Base-by-base conservation (phyloP, 2,888 invertebrate species). In the Cenopis cana region DNA sequence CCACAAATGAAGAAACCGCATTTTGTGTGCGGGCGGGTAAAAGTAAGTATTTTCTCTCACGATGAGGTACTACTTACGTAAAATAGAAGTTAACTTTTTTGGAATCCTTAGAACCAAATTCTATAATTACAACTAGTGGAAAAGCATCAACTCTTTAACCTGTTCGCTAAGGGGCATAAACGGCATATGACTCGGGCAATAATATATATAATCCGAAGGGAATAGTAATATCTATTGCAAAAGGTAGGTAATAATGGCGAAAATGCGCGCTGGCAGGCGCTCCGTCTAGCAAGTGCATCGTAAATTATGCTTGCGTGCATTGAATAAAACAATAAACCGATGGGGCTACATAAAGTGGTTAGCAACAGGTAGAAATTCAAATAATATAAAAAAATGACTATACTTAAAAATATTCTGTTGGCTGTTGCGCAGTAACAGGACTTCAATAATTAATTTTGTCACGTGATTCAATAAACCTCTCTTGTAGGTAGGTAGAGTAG, bases 261-360 rank as follows among this genome's bases (percentile, higher is more conserved):
- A 78, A 78, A 76, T 77, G 76, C 76, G 77, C 75, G 41, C 20
- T 68, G 33, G 36, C 56, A n/a, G 17, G 36, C 85, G 83, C 83
- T 82, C 79, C 75, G 73, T 76, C 77, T 78, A 78, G 76, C 74
- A 77, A 77, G 74, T 82, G 83, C 80, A 80, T 79, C 74, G 77
- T 84, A 82, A 81, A 84, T 84, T 81, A 84, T 76, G 77, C 77
- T 69, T 75, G 75, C 80, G 82, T 85, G 84, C 82, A 83, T 82
- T 86, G 84, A 86, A 88, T 87, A 84, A 81, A 78, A 85, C 79
- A 83, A 78, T 79, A 81, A 80, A 77, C 78, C 77, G 74, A 73
- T 8, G 78, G 8, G 20, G 74, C 69, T 72, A 74, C 74, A n/a
- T n/a, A n/a, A n/a, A 70, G 69, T 72, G 76, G 64, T 50, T 67